A percentile compares a stretch with the other conserved stretches of the same genome.
Evolutionary conservation across 2,113 vertebrate species (phyloP).

Genomic region (Erythrolamprus reginae): DNA sequence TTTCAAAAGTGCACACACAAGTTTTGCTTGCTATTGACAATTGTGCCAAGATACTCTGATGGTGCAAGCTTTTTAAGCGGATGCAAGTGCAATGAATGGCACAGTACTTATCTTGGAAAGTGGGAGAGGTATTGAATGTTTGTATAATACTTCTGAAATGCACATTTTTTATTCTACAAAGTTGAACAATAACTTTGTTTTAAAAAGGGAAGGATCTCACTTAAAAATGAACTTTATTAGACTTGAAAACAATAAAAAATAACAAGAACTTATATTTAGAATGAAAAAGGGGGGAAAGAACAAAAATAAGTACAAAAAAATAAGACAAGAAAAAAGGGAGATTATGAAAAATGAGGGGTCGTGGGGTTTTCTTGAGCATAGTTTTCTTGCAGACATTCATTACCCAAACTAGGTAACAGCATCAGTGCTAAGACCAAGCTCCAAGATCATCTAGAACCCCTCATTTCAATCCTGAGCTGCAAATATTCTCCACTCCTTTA

Average conservation of each 20-base stretch:
- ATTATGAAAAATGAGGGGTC: background rate
- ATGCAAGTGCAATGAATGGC: background rate
- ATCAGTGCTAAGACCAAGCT: background rate
- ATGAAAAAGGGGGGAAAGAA: background rate
- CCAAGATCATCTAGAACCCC: too few relatives aligned
- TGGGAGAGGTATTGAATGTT: background rate
- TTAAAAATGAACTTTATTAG: background rate
- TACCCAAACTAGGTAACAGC: background rate
- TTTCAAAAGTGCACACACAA: slow-evolving; percentile 2
- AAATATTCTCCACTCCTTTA: background rate
- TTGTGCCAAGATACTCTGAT: slow-evolving; percentile 5
- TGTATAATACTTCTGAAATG: slow-evolving; percentile 38
- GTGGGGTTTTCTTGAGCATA: background rate
- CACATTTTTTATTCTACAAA: background rate
- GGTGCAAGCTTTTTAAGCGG: slow-evolving; percentile 28
- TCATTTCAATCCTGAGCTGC: background rate
- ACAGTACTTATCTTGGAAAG: background rate
- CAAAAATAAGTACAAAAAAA: background rate
- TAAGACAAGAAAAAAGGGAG: background rate
- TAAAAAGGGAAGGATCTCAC: background rate
- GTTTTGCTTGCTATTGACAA: background rate
- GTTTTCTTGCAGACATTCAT: background rate
- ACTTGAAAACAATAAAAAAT: background rate
- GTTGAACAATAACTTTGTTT: background rate
- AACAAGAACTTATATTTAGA: background rate